Evolutionary conservation across 1,140 invertebrate species (phyloP), one percentile per base, ranked within the genome.

Genomic region (Drosophila navojoa): DNA sequence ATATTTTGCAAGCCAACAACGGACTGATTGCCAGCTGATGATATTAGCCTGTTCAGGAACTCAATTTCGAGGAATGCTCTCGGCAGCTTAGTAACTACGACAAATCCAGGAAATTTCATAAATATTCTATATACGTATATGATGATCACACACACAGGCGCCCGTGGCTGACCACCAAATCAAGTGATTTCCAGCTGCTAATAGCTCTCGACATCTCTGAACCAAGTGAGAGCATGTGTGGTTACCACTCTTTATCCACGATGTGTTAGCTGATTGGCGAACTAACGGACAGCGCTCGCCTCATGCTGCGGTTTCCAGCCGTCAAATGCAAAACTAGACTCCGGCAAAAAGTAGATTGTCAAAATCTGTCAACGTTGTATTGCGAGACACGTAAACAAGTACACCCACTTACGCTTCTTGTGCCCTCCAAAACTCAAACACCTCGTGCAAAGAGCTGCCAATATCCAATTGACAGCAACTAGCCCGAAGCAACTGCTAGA

Each of bases 231-330:
- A 74, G 81, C 79, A 81, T 75, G 71, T 81, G 79, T 54, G 49
- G 79, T 75, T 82, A 81, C 67, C 71, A 79, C 70, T 75, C 64
- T 81, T 81, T 81, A 81, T 81, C 53, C 74, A 70, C 80, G 72
- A 63, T 62, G 68, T 76, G 72, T 73, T 70, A 72, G 54, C 58
- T 64, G 55, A 68, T 76, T 0, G 32, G 0, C 32, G 2, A 32
- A 32, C 32, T 32, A 32, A 32, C 32, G 7, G 32, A 32, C 32
- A 32, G 6, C 77, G 71, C 61, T 67, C 16, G 22, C 38, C 69
- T 47, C 73, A 70, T 67, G 71, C 32, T 81, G 79, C 61, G 79
- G 76, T 79, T 76, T 53, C 44, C 59, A 76, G 77, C 29, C 73
- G 73, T 77, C 79, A 81, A 71, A 76, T 80, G 77, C 77, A 72